Evolutionary conservation across 2,797 vertebrate genomes (phyloP), one percentile per base, ranked within the genome.

Genomic region (Fistularia commersonii): DNA sequence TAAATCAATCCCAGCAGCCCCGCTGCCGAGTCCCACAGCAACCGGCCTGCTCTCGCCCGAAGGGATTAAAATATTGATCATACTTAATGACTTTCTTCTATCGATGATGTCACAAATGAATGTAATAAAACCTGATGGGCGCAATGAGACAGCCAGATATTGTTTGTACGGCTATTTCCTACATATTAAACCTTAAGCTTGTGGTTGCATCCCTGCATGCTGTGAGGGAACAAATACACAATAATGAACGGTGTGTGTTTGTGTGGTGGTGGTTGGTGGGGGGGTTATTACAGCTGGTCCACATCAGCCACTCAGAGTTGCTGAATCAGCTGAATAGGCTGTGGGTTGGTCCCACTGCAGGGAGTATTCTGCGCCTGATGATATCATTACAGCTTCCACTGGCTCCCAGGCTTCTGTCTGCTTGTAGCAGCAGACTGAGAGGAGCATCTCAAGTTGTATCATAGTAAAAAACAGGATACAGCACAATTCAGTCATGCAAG

Each of bases 261-360:
- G 59, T 52, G 50, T 57, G 34, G 57, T 13, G 7, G 31, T 8
- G 38, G 12, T 36, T 15, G 33, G n/a, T 6, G 12, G 40, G 14
- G 11, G 7, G 48, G 9, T 3, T 15, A 32, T 35, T 31, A 72
- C 72, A 68, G 74, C 49, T 11, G 54, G 68, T 32, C 76, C 86
- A 68, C 50, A 82, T 83, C 67, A 80, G 48, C 47, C 3, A 11
- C 34, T 65, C 46, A 67, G 57, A 74, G 40, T 41, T 58, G 81
- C 80, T 75, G 76, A 56, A 74, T 86, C 81, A 81, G 82, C 79
- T 64, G 61, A 69, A 66, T 5, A 40, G 45, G 33, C 50, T 1
- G 39, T 52, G 45, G 51, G 72, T 60, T 64, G 64, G 51, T 45
- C 68, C 74, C 41, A 65, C 74, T 69, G 74, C 68, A 70, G 60